Conservation (phyloP, 2,888 invertebrate species). For the Cynaeus angustus region DNA sequence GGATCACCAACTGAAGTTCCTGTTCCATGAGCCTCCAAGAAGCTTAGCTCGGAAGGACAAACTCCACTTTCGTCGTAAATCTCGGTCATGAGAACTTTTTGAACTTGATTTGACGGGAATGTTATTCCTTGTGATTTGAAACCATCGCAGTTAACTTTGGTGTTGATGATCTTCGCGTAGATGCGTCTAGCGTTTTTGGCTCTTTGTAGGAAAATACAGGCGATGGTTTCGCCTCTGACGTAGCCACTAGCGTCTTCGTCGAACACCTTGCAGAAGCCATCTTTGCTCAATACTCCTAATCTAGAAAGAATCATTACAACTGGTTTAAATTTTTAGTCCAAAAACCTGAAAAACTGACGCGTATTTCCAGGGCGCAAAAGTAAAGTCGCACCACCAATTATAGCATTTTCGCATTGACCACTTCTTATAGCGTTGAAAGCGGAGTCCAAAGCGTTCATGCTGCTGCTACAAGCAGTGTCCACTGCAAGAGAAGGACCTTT, state of each 20-base stretch:
- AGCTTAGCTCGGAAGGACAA: slow-evolving; percentile 80
- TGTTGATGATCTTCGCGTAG: slow-evolving; percentile 71
- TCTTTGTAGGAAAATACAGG: slow-evolving; percentile 82
- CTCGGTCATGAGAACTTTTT: slow-evolving; percentile 76
- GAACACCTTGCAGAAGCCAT: slow-evolving; percentile 93
- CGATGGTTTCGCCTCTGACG: slow-evolving; percentile 86
- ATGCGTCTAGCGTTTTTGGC: slow-evolving; percentile 71
- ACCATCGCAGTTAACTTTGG: slow-evolving; percentile 65
- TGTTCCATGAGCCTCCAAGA: slow-evolving; percentile 90
- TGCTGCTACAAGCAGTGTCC: slow-evolving; percentile 97
- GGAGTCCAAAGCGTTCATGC: slow-evolving; percentile 89
- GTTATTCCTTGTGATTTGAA: slow-evolving; percentile 65
- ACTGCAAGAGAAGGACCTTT: too few species aligned
- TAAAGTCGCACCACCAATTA: slow-evolving; percentile 91
- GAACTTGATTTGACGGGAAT: slow-evolving; percentile 71
- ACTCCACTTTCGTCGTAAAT: slow-evolving; percentile 81
- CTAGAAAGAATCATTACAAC: too few species aligned
- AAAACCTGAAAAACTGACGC: too few species aligned
- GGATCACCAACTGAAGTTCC: slow-evolving; percentile 86
- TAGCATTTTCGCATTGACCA: slow-evolving; percentile 90
- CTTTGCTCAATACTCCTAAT: slow-evolving; percentile 84
- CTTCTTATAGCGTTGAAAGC: slow-evolving; percentile 84
- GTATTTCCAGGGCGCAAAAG: slow-evolving; percentile 82
- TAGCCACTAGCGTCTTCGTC: slow-evolving; percentile 89
- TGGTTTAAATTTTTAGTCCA: too few species aligned